These are phyloP conservation scores for Calliopum simillimum DNA, from an alignment of 2,888 invertebrate species.

Conservation along the genomic window DNA sequence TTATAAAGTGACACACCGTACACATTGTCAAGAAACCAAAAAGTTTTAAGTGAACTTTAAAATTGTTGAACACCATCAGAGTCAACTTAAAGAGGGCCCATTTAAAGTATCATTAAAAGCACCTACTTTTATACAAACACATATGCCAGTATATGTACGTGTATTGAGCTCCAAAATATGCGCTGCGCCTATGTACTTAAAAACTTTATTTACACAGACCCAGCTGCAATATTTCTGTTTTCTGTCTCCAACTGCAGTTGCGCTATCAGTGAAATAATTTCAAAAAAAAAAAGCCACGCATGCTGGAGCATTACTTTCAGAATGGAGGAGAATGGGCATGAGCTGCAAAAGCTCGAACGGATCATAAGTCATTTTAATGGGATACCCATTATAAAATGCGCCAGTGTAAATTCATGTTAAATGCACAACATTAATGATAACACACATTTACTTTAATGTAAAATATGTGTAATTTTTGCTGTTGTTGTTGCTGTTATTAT, in stretches of 20 bases:
- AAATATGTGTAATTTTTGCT: conserved; percentile 5
- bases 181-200: neutral
- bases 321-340: neutral
- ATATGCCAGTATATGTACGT: neutral
- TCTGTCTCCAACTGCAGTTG: neutral
- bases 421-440: conserved; percentile 21
- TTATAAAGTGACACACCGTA: neutral
- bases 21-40: too few relatives aligned
- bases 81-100: too few relatives aligned
- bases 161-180: neutral
- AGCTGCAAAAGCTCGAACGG: conserved; percentile 6
- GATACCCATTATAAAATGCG: conserved; percentile 35
- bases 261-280: conserved; percentile 15
- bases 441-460: conserved; percentile 12
- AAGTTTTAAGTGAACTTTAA: too few relatives aligned
- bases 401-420: conserved; percentile 21
- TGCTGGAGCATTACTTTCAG: conserved; percentile 24
- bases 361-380: conserved; percentile 50
- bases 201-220: too few relatives aligned
- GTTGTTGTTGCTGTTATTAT: neutral
- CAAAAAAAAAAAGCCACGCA: conserved; percentile 34
- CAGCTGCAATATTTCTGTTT: conserved; percentile 15
- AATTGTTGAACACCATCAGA: too few relatives aligned
- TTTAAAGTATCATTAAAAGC: too few relatives aligned
- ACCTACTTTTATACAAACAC: conserved; percentile 5